Evolutionary conservation across 2,888 invertebrate genomes (phyloP).

Genomic region (Spodoptera littoralis): DNA sequence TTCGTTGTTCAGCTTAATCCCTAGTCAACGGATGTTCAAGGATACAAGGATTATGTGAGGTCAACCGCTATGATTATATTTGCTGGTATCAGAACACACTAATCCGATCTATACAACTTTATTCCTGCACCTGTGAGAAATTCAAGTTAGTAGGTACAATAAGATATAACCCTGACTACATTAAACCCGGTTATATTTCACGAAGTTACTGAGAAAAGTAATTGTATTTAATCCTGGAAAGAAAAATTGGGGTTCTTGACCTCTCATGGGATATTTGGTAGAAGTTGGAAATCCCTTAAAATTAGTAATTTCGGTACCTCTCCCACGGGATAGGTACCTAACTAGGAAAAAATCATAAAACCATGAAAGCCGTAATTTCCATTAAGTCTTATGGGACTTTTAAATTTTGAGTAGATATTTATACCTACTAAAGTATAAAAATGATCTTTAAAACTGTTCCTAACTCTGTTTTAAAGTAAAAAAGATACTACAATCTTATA

Average conservation of each 20-base stretch:
- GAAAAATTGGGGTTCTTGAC: not conserved
- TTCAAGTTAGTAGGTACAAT: no score
- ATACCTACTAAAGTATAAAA: no score
- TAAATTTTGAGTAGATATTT: no score
- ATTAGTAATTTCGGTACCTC: slow-evolving; percentile 1
- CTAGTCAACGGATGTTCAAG: slow-evolving; percentile 4
- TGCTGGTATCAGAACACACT: no score
- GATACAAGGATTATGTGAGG: slow-evolving; percentile 6
- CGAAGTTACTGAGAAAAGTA: slow-evolving; percentile 4
- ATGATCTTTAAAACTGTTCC: no score
- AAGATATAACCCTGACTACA: not conserved
- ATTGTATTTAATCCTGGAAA: no score
- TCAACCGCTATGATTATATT: not conserved
- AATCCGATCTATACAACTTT: no score
- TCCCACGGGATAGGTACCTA: not conserved
- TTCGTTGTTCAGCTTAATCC: slow-evolving; percentile 17
- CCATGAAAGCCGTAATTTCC: slow-evolving; percentile 8
- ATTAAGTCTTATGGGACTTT: not conserved
- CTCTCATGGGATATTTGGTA: slow-evolving; percentile 10
- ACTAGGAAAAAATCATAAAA: slow-evolving; percentile 6
- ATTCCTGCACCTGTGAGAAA: no score
- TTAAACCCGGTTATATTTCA: no score
- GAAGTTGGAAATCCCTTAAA: slow-evolving; percentile 12
- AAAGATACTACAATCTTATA: no score
- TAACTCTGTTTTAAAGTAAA: no score